Conservation (phyloP, 1,140 invertebrate genomes). For the Solen grandis region DNA sequence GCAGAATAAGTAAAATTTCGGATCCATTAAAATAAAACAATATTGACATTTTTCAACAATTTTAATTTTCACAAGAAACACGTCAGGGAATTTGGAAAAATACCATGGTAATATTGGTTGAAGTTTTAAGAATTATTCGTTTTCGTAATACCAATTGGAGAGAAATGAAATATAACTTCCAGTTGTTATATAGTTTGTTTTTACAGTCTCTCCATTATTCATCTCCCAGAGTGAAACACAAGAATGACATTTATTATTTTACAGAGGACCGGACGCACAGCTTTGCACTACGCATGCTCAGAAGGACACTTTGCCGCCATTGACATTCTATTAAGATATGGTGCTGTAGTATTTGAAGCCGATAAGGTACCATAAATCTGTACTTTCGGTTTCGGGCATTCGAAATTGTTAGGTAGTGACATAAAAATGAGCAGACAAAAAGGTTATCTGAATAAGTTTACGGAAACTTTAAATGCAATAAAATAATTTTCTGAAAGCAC, state of each 20-base stretch:
- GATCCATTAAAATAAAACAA: no score
- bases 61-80: no score
- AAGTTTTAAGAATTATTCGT: not conserved
- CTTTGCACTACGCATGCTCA: constrained; percentile 16
- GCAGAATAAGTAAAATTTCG: not conserved
- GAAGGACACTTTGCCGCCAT: not conserved
- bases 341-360: constrained; percentile 29
- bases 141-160: not conserved
- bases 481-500: not conserved
- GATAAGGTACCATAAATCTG: constrained; percentile 20
- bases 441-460: not conserved
- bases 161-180: not conserved
- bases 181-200: not conserved
- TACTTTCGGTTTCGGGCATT: not conserved
- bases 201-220: no score
- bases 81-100: no score
- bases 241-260: not conserved
- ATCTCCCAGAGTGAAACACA: no score
- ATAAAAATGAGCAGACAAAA: not conserved
- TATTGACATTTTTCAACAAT: no score
- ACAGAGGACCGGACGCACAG: constrained; percentile 12
- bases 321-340: constrained; percentile 5
- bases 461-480: not conserved
- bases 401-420: not conserved
- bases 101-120: no score